phyloP scores from a whole-genome alignment of 1,140 invertebrate species.

The Pararge aegeria region DNA sequence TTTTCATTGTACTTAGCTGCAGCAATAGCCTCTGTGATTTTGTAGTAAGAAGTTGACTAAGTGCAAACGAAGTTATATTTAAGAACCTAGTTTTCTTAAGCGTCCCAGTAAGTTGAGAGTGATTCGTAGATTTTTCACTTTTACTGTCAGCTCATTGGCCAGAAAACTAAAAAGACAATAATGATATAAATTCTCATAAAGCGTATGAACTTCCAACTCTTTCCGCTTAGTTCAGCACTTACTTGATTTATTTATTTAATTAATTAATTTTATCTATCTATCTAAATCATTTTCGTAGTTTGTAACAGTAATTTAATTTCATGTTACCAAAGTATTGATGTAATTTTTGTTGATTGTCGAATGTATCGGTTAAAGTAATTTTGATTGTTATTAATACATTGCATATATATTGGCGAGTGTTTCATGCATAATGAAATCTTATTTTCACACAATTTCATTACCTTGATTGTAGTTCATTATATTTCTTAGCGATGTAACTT shows the following conservation, averaged over 20 bases:
- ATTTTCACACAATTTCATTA: not conserved
- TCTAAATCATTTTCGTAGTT: constrained; percentile 39
- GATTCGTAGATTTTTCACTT: too few species aligned
- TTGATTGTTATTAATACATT: constrained; percentile 4
- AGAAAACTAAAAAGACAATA: too few species aligned
- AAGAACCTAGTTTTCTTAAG: constrained; percentile 29
- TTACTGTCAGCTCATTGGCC: too few species aligned
- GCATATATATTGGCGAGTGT: not conserved
- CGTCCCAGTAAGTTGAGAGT: too few species aligned
- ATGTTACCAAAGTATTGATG: constrained; percentile 70
- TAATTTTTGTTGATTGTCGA: constrained; percentile 28
- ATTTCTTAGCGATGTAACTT: not conserved
- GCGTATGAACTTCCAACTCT: constrained; percentile 1
- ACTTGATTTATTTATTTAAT: constrained; percentile 18
- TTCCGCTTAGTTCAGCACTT: constrained; percentile 10
- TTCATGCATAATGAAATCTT: not conserved
- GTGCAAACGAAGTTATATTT: not conserved
- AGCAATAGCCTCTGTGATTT: constrained; percentile 22
- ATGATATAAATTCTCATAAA: not conserved
- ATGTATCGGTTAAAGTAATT: not conserved
- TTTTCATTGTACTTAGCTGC: constrained; percentile 50
- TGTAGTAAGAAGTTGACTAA: constrained; percentile 8
- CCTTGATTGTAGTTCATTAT: not conserved
- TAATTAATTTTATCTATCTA: constrained; percentile 16
- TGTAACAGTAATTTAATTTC: constrained; percentile 55